Base-by-base conservation (phyloP, 2,888 invertebrate genomes). In the Griposia aprilina region DNA sequence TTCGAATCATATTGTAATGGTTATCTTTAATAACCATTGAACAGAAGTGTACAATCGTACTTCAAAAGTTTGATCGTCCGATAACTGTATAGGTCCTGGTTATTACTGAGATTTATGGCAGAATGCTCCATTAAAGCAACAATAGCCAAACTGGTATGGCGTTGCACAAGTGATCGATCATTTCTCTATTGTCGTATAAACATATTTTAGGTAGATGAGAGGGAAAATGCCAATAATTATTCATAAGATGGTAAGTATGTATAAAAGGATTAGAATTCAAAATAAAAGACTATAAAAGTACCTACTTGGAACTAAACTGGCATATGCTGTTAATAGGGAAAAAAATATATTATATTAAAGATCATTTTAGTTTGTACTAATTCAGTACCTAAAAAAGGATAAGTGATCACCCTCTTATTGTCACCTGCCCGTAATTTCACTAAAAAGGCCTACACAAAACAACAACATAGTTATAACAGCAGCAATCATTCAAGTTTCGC, bases 341-440 rank as follows among this genome's bases (percentile, higher is more conserved):
- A 57, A 4, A 8, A 41, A 50, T 0, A 50, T n/a, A 52, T 36
- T 0, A 50, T n/a, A 52, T 23, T 0, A 68, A 57, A 62, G 5
- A 23, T 30, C 2, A 57, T 15, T 20, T 45, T n/a, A 73, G 2
- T 52, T 26, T n/a, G 11, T 5, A 30, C 57, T 63, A 10, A 13
- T 67, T 8, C n/a, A 41, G 30, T 48, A 52, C 17, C 48, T 55
- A 63, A 69, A 52, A 63, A 36, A 63, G 55, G 8, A 11, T 26
- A 67, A 68, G 76, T 60, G 55, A 76, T 83, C 36, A 30, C 68
- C 63, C 59, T 77, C 65, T 78, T 78, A 71, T 72, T 62, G 20
- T 26, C 83, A 87, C 80, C 77, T 80, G 78, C 65, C 13, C 63
- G 20, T n/a, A 84, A 87, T 87, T 88, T 84, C 82, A 84, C 84